Percentiles rank a stretch among this genome's conserved stretches.
Evolutionary conservation across 2,113 vertebrate species (phyloP).

Genomic region (Chloroceryle aenea): DNA sequence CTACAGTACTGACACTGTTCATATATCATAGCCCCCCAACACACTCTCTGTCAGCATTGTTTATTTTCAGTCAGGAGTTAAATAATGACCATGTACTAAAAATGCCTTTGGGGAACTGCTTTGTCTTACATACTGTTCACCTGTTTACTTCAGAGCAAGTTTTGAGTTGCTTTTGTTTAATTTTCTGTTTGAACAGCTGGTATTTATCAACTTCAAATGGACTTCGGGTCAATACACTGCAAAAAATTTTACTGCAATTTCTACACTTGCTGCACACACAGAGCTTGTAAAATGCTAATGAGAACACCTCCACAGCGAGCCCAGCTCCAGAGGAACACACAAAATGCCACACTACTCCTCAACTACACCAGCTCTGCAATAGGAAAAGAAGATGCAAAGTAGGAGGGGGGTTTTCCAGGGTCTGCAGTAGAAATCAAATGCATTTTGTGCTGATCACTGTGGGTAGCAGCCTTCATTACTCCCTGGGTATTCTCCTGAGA

Average conservation of each 20-base stretch:
- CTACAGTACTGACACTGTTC: conserved; percentile 63
- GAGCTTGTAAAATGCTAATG: background rate
- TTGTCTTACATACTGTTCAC: conserved; percentile 71
- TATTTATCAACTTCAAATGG: conserved; percentile 72
- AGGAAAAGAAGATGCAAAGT: fast-evolving
- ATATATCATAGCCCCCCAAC: conserved; percentile 71
- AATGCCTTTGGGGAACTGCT: conserved; percentile 72
- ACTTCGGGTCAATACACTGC: conserved; percentile 24
- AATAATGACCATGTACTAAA: conserved; percentile 75
- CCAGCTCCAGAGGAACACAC: background rate
- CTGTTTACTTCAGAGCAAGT: conserved; percentile 72
- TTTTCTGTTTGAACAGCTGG: conserved; percentile 62
- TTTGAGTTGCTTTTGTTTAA: conserved; percentile 68
- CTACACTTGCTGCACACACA: conserved; percentile 9
- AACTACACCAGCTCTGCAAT: background rate
- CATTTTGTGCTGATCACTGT: fast-evolving
- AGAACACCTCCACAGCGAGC: background rate
- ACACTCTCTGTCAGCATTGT: conserved; percentile 68
- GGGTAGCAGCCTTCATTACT: background rate
- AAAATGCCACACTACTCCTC: background rate
- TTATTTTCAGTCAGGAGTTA: conserved; percentile 76
- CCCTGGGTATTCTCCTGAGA: fast-evolving
- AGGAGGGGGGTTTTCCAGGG: background rate
- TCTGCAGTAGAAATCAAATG: background rate
- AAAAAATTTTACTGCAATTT: conserved; percentile 7